These are phyloP conservation scores for Erythrocebus patas DNA, from an alignment of 2,113 vertebrate species.

Conservation along the genomic window DNA sequence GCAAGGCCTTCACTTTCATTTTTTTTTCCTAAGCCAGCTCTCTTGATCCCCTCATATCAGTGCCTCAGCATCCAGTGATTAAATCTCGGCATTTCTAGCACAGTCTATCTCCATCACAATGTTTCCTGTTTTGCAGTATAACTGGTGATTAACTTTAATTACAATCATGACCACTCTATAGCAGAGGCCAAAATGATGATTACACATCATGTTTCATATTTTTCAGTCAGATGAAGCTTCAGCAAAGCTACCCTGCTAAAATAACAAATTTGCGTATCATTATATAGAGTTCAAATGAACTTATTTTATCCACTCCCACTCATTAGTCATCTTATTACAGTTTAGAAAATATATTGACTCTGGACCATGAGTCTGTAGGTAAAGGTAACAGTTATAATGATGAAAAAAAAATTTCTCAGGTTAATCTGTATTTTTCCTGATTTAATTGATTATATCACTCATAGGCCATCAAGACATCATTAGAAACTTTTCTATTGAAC, in stretches of 20 bases:
- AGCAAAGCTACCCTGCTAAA: neutral
- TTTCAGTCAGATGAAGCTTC: conserved; percentile 21
- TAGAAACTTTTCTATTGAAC: neutral
- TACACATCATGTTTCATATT: conserved; percentile 51
- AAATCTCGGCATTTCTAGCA: neutral
- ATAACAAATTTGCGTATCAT: conserved; percentile 10
- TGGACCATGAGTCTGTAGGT: neutral
- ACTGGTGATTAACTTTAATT: conserved; percentile 54
- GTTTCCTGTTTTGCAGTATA: conserved; percentile 7
- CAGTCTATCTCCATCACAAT: neutral
- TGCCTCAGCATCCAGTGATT: neutral
- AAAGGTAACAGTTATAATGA: neutral
- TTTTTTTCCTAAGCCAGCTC: conserved; percentile 29
- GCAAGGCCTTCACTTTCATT: conserved; percentile 6
- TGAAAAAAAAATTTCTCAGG: neutral
- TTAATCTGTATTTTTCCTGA: neutral
- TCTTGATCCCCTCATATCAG: neutral
- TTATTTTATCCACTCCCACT: neutral
- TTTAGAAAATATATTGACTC: conserved; percentile 23
- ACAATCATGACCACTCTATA: neutral
- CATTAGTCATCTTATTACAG: neutral
- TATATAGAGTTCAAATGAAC: neutral
- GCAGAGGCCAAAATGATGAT: conserved; percentile 34
- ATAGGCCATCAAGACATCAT: neutral
- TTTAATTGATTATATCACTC: neutral